Evolutionary conservation across 2,888 invertebrate genomes (phyloP).

Genomic region (Agrotis ipsilon): DNA sequence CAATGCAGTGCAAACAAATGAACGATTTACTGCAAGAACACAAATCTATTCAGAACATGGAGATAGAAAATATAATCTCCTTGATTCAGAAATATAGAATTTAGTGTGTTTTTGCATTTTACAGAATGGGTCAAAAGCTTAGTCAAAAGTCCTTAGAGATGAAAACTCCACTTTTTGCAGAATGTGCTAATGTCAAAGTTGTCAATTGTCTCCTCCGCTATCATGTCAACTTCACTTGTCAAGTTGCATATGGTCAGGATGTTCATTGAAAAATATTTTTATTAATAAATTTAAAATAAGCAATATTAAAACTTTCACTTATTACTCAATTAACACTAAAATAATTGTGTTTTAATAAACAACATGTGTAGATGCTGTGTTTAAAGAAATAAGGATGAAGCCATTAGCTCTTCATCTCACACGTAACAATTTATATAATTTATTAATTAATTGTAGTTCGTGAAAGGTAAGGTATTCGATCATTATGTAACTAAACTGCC

Average conservation of each 20-base stretch:
- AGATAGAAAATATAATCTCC: no score
- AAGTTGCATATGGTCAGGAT: slow-evolving; percentile 47
- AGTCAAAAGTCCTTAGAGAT: no score
- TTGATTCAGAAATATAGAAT: no score
- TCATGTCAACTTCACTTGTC: slow-evolving; percentile 31
- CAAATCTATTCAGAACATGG: no score
- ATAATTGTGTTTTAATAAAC: slow-evolving; percentile 12
- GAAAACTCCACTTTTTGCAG: slow-evolving; percentile 1
- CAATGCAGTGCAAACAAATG: no score
- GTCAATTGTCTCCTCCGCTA: background rate
- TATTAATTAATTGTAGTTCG: slow-evolving; percentile 53
- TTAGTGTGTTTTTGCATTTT: no score
- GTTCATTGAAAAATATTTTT: slow-evolving; percentile 28
- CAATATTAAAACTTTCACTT: slow-evolving; percentile 5
- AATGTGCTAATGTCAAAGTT: background rate
- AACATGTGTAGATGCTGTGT: slow-evolving; percentile 27
- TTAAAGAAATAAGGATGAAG: slow-evolving; percentile 57
- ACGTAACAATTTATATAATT: slow-evolving; percentile 79
- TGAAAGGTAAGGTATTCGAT: slow-evolving; percentile 64
- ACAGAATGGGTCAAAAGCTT: no score
- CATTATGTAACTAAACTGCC: slow-evolving; percentile 46
- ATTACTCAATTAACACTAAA: slow-evolving; percentile 1
- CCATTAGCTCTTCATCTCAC: slow-evolving; percentile 57
- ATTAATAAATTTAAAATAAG: slow-evolving; percentile 38
- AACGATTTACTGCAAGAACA: no score